These are phyloP conservation scores for Lypha dubia DNA, from an alignment of 2,888 invertebrate species.

Conservation along the genomic window DNA sequence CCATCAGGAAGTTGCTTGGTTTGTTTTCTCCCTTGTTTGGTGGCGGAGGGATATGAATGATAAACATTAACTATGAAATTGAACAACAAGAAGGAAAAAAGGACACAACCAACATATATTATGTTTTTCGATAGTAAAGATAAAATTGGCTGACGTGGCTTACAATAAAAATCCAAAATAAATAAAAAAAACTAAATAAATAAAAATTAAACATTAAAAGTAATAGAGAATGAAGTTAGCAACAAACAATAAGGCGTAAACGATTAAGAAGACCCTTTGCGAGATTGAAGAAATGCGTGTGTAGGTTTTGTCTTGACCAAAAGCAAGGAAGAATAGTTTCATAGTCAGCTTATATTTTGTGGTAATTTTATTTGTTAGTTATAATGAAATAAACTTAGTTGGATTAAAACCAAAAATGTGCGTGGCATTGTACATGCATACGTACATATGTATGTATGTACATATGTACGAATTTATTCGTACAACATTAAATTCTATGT, in stretches of 20 bases:
- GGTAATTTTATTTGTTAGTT: slow-evolving; percentile 59
- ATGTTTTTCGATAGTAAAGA: slow-evolving; percentile 61
- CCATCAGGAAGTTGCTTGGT: slow-evolving; percentile 62
- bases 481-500: slow-evolving; percentile 30
- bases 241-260: slow-evolving; percentile 70
- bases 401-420: slow-evolving; percentile 61
- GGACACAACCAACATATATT: slow-evolving; percentile 69
- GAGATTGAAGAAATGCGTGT: slow-evolving; percentile 38
- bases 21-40: not conserved
- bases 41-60: too few species aligned
- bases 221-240: not conserved
- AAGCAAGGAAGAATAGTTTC: slow-evolving; percentile 38
- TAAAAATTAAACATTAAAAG: slow-evolving; percentile 4
- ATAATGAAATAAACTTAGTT: slow-evolving; percentile 48
- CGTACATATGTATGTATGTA: not conserved
- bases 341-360: slow-evolving; percentile 65
- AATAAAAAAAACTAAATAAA: too few species aligned
- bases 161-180: slow-evolving; percentile 58
- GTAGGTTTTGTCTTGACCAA: slow-evolving; percentile 49
- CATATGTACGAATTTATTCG: not conserved
- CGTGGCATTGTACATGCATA: too few species aligned
- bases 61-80: slow-evolving; percentile 48
- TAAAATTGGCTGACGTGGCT: slow-evolving; percentile 71
- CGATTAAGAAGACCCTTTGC: slow-evolving; percentile 64
- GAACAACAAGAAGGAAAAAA: slow-evolving; percentile 28